phyloP scores from a whole-genome alignment of 37 sponge, comb jelly and placozoan species.

The Spongia lamella region DNA sequence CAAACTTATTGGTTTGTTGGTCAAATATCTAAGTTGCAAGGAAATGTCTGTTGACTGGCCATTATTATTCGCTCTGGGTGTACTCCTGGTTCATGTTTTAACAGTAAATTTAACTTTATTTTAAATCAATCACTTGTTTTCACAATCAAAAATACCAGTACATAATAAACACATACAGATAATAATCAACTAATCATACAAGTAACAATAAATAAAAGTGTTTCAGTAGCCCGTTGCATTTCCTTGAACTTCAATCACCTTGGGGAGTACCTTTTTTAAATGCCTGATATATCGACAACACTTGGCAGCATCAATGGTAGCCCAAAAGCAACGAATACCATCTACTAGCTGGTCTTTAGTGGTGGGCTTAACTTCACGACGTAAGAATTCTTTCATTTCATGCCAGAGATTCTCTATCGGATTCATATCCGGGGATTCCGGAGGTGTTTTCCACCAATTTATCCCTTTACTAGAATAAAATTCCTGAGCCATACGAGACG shows the following conservation, averaged over 20 bases:
- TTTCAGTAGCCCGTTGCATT: slow-evolving; percentile 37
- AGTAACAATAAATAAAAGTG: not conserved
- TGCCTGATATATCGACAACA: slow-evolving; percentile 26
- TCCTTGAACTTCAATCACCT: slow-evolving; percentile 19
- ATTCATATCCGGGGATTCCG: slow-evolving; percentile 30
- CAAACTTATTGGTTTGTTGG: too few relatives aligned
- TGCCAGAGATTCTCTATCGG: slow-evolving; percentile 48
- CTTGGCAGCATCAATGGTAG: slow-evolving; percentile 2
- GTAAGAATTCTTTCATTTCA: slow-evolving; percentile 28
- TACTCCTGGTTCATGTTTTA: too few relatives aligned
- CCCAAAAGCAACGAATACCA: slow-evolving; percentile 25
- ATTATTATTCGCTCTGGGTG: too few relatives aligned
- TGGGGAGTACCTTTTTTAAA: slow-evolving; percentile 32
- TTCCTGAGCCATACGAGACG: slow-evolving; percentile 15
- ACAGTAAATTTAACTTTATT: too few relatives aligned
- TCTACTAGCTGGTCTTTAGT: slow-evolving; percentile 23
- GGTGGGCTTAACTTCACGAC: slow-evolving; percentile 24
- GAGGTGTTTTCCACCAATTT: slow-evolving; percentile 37
- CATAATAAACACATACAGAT: too few relatives aligned
- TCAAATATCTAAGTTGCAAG: too few relatives aligned
- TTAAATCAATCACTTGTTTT: too few relatives aligned
- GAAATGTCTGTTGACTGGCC: too few relatives aligned
- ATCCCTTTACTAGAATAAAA: slow-evolving; percentile 8
- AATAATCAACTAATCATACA: too few relatives aligned
- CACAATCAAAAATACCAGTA: too few relatives aligned